Percentiles rank a stretch among this genome's conserved stretches.
Evolutionary conservation across 1,140 invertebrate genomes (phyloP).

Genomic region (Drosophila malerkotliana): DNA sequence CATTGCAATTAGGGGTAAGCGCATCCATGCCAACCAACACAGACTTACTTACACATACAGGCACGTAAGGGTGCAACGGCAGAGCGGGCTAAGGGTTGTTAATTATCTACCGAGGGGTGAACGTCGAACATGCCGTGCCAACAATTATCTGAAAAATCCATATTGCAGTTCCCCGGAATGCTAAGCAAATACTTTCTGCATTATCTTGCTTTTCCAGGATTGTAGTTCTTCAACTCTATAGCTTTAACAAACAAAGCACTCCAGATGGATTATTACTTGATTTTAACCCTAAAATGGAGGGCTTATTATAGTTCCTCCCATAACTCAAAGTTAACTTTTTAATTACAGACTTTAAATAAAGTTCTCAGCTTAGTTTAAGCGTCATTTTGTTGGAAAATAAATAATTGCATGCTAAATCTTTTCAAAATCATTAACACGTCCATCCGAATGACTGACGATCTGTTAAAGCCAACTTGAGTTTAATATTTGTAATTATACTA

Average conservation of each 20-base stretch:
- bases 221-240: neutral
- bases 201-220: neutral
- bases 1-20: slow-evolving; percentile 81
- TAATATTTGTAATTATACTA: neutral
- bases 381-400: neutral
- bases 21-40: slow-evolving; percentile 35
- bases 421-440: neutral
- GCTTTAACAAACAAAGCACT: neutral
- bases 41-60: slow-evolving; percentile 8
- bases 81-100: slow-evolving; percentile 55
- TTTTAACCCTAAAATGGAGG: no score
- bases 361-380: no score
- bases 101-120: slow-evolving; percentile 67
- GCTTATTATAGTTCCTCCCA: no score
- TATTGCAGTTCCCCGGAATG: slow-evolving; percentile 37
- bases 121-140: slow-evolving; percentile 11
- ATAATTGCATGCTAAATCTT: slow-evolving; percentile 1
- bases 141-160: slow-evolving; percentile 36
- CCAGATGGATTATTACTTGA: neutral
- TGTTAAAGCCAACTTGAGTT: slow-evolving; percentile 1
- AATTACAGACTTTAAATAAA: no score
- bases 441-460: neutral
- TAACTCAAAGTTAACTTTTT: no score
- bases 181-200: slow-evolving; percentile 22
- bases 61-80: slow-evolving; percentile 42